Evolutionary conservation across 1,140 invertebrate genomes (phyloP).

Genomic region (Scaptomyza hsui): DNA sequence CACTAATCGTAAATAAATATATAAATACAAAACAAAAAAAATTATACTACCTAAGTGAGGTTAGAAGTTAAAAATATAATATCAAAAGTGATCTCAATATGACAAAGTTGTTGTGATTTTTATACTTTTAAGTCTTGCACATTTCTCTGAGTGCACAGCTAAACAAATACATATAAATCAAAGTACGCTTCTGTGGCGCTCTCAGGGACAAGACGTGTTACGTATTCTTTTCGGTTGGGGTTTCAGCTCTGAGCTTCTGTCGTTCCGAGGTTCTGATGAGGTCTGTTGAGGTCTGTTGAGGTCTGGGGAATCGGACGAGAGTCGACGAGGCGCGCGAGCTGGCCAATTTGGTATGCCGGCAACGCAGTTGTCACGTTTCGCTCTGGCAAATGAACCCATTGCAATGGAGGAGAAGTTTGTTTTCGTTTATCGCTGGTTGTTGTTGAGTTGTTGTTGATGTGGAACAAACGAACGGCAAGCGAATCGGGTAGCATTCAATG

Average conservation of each 20-base stretch:
- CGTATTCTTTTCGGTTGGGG: neutral
- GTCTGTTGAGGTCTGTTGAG: neutral
- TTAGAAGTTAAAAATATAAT: too few species aligned
- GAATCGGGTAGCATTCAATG: conserved; percentile 43
- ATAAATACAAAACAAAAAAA: too few species aligned
- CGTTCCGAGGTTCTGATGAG: neutral
- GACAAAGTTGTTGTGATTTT: too few species aligned
- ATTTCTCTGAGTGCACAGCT: neutral
- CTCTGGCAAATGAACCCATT: conserved; percentile 42
- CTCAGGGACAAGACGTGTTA: conserved; percentile 34
- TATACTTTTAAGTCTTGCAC: too few species aligned
- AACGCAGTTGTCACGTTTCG: conserved; percentile 44
- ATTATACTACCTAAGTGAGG: too few species aligned
- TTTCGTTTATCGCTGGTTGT: conserved; percentile 11
- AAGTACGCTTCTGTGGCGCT: conserved; percentile 21
- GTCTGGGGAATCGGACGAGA: neutral
- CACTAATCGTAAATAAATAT: too few species aligned
- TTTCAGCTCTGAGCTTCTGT: neutral
- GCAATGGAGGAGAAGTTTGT: conserved; percentile 20
- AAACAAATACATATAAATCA: neutral
- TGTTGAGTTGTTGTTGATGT: neutral
- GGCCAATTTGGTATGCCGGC: conserved; percentile 18
- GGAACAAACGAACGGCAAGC: neutral
- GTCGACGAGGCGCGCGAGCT: neutral
- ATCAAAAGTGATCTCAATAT: too few species aligned